These are phyloP conservation scores for Eulemur mongoz DNA, from an alignment of 2,797 vertebrate genomes.

Conservation along the genomic window DNA sequence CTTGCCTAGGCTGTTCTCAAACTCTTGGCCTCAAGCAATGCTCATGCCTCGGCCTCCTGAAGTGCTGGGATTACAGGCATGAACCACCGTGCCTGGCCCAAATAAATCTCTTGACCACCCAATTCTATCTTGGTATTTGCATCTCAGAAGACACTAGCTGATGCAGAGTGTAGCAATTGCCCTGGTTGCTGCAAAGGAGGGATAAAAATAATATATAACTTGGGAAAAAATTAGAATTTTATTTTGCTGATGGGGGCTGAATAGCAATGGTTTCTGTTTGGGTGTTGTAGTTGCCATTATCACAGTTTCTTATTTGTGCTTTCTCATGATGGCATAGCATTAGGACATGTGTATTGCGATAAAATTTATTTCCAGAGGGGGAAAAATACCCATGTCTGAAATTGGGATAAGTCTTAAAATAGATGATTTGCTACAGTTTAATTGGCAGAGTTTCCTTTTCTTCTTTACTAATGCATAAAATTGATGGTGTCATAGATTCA, in stretches of 20 bases:
- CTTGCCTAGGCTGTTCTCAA: background rate
- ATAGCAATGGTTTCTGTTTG: background rate
- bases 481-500: background rate
- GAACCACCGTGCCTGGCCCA: background rate
- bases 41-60: background rate
- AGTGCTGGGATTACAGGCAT: background rate
- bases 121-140: background rate
- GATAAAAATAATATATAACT: background rate
- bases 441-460: background rate
- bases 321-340: background rate
- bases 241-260: background rate
- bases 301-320: background rate
- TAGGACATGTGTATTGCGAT: background rate
- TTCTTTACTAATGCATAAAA: slow-evolving; percentile 3
- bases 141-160: background rate
- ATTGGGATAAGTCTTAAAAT: background rate
- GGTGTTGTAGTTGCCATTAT: background rate
- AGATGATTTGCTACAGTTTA: background rate
- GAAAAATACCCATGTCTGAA: background rate
- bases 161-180: background rate
- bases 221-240: background rate
- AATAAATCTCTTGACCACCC: background rate
- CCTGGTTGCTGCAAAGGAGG: background rate
- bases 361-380: background rate
- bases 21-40: too few relatives aligned